Percentiles rank a stretch among this genome's conserved stretches.
These are phyloP conservation scores for Apeltes quadracus DNA, from an alignment of 2,113 vertebrate species.

Conservation along the genomic window DNA sequence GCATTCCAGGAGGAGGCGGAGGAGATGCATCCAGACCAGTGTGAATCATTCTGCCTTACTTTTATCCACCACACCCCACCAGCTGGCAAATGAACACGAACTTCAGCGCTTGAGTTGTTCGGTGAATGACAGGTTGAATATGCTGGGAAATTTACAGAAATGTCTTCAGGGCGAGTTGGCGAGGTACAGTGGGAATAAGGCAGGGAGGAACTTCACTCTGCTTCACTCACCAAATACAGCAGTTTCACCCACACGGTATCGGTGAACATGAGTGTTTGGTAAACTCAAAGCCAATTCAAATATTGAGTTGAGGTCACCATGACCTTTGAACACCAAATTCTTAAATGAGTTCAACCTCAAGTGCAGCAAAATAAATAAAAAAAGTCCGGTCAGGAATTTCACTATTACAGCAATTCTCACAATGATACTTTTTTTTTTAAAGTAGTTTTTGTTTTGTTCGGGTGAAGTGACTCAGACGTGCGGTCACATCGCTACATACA, in stretches of 20 bases:
- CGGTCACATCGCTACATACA: background rate
- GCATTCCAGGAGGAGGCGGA: constrained; percentile 64
- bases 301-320: background rate
- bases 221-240: background rate
- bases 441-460: background rate
- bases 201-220: background rate
- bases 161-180: background rate
- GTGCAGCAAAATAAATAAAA: no score
- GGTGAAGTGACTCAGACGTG: background rate
- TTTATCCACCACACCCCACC: constrained; percentile 36
- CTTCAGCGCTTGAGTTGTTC: background rate
- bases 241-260: background rate
- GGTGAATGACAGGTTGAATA: background rate
- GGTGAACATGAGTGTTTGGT: background rate
- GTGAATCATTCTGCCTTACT: constrained; percentile 37
- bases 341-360: background rate
- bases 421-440: no score
- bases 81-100: constrained; percentile 13
- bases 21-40: constrained; percentile 1
- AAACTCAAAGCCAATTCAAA: background rate
- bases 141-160: background rate
- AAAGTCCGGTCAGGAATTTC: background rate
- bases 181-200: background rate
- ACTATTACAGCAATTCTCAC: background rate
- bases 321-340: background rate